Conservation (phyloP, 2,113 vertebrate species). For the Ptilorrhoa leucosticta region DNA sequence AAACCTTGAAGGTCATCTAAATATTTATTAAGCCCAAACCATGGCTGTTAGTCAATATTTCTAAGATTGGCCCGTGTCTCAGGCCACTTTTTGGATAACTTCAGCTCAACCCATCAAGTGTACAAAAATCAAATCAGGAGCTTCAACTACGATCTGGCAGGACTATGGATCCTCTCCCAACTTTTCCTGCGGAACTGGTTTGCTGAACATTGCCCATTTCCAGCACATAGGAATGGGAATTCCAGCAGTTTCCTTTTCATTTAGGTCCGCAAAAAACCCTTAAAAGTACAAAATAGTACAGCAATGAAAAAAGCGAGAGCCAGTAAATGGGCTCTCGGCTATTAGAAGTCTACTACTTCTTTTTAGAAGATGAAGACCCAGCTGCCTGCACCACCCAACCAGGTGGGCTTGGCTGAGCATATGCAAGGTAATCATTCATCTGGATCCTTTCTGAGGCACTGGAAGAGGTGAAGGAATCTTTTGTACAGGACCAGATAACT, state of each 20-base stretch:
- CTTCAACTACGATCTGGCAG: accelerated
- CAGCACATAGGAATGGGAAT: neutral
- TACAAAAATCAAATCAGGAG: neutral
- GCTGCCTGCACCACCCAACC: neutral
- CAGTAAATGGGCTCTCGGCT: neutral
- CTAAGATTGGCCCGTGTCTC: neutral
- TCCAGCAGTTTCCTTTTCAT: neutral
- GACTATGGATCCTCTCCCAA: neutral
- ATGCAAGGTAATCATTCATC: neutral
- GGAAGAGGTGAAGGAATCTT: neutral
- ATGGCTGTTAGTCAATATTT: neutral
- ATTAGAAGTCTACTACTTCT: neutral
- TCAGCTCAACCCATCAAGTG: neutral
- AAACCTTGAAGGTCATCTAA: neutral
- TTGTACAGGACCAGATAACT: neutral
- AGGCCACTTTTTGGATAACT: neutral
- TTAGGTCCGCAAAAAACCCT: neutral
- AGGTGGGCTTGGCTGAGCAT: neutral
- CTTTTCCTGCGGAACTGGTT: neutral
- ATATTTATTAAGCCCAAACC: neutral
- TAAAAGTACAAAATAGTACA: neutral
- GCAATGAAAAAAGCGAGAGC: neutral
- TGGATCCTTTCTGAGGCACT: neutral
- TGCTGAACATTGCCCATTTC: neutral
- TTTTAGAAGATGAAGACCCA: neutral